These are phyloP conservation scores for Drosophila willistoni DNA, from an alignment of 1,140 invertebrate genomes.

Conservation along the genomic window DNA sequence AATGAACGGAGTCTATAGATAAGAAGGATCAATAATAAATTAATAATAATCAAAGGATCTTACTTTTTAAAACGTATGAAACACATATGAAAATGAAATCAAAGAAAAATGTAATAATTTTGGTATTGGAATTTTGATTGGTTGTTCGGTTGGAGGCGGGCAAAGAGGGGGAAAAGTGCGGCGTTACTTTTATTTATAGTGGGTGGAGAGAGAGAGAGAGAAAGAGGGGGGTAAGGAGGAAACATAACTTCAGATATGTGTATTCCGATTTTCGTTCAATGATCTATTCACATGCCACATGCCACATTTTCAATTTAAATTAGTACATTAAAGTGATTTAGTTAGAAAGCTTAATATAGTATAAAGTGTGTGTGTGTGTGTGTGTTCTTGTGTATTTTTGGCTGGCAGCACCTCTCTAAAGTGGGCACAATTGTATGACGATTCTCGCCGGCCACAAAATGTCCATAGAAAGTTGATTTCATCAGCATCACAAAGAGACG, in stretches of 20 bases:
- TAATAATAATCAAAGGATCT: too few species aligned
- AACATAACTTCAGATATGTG: not conserved
- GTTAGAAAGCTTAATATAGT: not conserved
- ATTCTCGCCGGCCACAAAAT: slow-evolving; percentile 98
- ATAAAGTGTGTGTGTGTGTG: not conserved
- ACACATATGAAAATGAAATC: not conserved
- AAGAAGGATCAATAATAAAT: slow-evolving; percentile 14
- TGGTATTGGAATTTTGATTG: not conserved
- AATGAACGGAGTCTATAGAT: slow-evolving; percentile 90
- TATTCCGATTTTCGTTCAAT: not conserved
- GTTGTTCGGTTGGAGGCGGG: too few species aligned
- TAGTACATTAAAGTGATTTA: not conserved
- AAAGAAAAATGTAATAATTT: slow-evolving; percentile 7
- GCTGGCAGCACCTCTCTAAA: slow-evolving; percentile 86
- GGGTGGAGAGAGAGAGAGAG: too few species aligned
- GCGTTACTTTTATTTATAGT: not conserved
- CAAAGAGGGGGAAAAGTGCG: not conserved
- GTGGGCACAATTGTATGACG: slow-evolving; percentile 93
- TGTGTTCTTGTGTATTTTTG: not conserved
- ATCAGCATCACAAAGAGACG: slow-evolving; percentile 93
- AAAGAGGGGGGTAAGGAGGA: not conserved
- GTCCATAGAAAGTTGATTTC: slow-evolving; percentile 98
- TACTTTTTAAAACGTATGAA: too few species aligned
- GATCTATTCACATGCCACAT: slow-evolving; percentile 6
- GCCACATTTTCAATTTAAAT: not conserved